These are phyloP conservation scores for Norana najaformis DNA, from an alignment of 2,888 invertebrate genomes.

Conservation along the genomic window DNA sequence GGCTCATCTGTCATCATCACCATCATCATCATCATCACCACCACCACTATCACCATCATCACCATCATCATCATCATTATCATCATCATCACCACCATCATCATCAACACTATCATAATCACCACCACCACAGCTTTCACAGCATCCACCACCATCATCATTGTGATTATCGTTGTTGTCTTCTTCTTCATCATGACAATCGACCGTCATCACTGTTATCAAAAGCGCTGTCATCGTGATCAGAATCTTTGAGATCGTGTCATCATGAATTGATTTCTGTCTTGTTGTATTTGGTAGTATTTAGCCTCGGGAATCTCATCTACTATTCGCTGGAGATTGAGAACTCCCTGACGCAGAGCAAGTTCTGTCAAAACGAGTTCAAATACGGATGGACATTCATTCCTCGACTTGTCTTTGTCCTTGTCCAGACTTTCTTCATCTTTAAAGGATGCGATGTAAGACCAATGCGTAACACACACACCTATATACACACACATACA, in stretches of 20 bases:
- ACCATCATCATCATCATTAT: not conserved
- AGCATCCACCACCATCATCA: too few relatives aligned
- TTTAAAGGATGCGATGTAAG: constrained; percentile 70
- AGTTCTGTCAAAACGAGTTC: not conserved
- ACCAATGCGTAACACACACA: not conserved
- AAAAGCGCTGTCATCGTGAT: not conserved
- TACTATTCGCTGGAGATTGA: constrained; percentile 42
- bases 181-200: not conserved
- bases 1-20: too few relatives aligned
- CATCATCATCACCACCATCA: too few relatives aligned
- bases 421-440: constrained; percentile 98
- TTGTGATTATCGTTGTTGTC: not conserved
- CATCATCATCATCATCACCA: too few relatives aligned
- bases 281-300: constrained; percentile 71
- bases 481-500: not conserved
- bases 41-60: not conserved
- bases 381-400: constrained; percentile 36
- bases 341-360: constrained; percentile 22
- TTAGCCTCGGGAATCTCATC: constrained; percentile 94
- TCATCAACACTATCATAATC: too few relatives aligned
- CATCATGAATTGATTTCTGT: not conserved
- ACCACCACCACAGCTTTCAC: too few relatives aligned
- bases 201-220: not conserved
- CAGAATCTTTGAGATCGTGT: not conserved
- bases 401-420: constrained; percentile 92